phyloP scores from a whole-genome alignment of 2,113 vertebrate species.

The Telmatochromis sp. region DNA sequence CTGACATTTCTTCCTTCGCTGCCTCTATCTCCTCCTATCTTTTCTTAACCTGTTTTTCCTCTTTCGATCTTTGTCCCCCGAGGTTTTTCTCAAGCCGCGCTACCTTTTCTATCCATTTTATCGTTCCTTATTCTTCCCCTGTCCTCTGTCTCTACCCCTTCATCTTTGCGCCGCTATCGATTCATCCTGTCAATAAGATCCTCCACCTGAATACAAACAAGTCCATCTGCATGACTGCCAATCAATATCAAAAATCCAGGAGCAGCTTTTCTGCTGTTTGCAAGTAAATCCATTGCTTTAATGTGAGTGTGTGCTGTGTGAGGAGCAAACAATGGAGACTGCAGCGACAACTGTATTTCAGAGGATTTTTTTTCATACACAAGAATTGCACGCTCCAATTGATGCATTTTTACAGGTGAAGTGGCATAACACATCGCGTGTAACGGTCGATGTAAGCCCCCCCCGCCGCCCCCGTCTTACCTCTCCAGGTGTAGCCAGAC shows the following conservation, averaged over 20 bases:
- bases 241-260: constrained; percentile 11
- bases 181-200: constrained; percentile 29
- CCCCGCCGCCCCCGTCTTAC: rapidly evolving
- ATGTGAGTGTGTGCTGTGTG: background rate
- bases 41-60: background rate
- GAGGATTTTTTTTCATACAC: background rate
- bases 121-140: background rate
- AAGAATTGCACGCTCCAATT: background rate
- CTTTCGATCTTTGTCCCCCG: background rate
- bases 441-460: background rate
- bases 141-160: constrained; percentile 4
- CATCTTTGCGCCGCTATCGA: constrained; percentile 41
- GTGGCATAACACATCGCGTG: background rate
- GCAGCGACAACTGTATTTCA: background rate
- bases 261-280: background rate
- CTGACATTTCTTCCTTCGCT: background rate
- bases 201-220: constrained; percentile 47
- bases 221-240: constrained; percentile 34
- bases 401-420: background rate
- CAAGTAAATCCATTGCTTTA: background rate
- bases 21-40: background rate
- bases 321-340: background rate
- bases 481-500: background rate
- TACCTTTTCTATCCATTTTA: background rate
- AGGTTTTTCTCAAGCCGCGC: background rate